Evolutionary conservation across 2,113 vertebrate species (phyloP).

Genomic region (Microtus richardsoni): DNA sequence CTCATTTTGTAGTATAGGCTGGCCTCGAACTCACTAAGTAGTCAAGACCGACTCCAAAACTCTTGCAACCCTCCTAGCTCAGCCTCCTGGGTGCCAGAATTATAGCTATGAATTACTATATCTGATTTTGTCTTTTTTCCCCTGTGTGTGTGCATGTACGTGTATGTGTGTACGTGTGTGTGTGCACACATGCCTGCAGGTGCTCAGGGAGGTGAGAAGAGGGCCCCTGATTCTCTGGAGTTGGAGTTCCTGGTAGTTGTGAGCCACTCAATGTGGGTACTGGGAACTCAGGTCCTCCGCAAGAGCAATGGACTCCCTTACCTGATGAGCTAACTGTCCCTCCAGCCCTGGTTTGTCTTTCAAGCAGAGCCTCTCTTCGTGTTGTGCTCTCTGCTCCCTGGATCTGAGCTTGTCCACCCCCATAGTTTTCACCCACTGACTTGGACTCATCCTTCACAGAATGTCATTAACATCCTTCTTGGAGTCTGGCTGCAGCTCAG

Average conservation of each 20-base stretch:
- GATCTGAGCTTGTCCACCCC: background rate
- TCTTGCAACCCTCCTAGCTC: background rate
- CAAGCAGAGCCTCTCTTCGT: background rate
- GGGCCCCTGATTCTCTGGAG: background rate
- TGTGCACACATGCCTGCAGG: background rate
- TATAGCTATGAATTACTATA: background rate
- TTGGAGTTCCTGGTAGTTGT: background rate
- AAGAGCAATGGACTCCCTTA: background rate
- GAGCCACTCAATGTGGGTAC: background rate
- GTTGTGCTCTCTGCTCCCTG: background rate
- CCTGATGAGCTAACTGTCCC: background rate
- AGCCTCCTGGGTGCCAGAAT: no score
- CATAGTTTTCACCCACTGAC: background rate
- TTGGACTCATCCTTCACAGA: background rate
- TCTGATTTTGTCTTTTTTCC: background rate
- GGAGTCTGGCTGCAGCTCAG: background rate
- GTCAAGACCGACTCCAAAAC: no score
- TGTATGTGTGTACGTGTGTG: no score
- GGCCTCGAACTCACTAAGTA: background rate
- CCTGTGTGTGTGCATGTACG: no score
- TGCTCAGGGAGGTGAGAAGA: background rate
- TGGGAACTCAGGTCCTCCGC: background rate
- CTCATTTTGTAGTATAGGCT: background rate
- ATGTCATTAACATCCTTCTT: background rate
- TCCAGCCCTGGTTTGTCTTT: background rate